Evolutionary conservation across 1,140 invertebrate genomes (phyloP).

Genomic region (Eriocheir sinensis): DNA sequence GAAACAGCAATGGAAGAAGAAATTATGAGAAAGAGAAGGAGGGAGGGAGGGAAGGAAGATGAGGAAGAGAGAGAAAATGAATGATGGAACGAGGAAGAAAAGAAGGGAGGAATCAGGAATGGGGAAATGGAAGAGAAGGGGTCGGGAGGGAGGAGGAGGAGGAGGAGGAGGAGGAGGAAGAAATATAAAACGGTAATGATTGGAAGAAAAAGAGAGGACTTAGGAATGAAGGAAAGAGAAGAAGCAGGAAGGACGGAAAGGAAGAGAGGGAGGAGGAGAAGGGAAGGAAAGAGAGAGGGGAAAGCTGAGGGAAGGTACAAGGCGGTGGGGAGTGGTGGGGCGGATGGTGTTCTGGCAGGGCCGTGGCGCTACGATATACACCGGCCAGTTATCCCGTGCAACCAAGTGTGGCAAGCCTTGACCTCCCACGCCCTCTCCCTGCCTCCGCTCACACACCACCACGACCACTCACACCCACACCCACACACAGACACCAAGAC

Average conservation of each 20-base stretch:
- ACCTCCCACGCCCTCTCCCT: conserved; percentile 7
- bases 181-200: too few relatives aligned
- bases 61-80: neutral
- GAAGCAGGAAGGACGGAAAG: neutral
- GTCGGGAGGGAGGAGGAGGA: neutral
- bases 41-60: neutral
- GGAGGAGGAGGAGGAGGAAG: neutral
- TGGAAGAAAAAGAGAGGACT: too few relatives aligned
- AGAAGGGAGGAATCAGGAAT: neutral
- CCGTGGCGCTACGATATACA: conserved; percentile 57
- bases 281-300: neutral
- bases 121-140: too few relatives aligned
- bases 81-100: too few relatives aligned
- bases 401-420: conserved; percentile 68
- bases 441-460: neutral
- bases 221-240: neutral
- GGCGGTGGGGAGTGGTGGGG: neutral
- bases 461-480: neutral
- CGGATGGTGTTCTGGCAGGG: neutral
- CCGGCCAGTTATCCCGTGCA: conserved; percentile 65
- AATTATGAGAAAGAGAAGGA: too few relatives aligned
- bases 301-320: too few relatives aligned
- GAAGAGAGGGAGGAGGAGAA: neutral
- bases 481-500: neutral
- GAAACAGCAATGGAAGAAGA: neutral